Conservation (phyloP, 2,888 invertebrate genomes). For the Caenorhabditis sinica region DNA sequence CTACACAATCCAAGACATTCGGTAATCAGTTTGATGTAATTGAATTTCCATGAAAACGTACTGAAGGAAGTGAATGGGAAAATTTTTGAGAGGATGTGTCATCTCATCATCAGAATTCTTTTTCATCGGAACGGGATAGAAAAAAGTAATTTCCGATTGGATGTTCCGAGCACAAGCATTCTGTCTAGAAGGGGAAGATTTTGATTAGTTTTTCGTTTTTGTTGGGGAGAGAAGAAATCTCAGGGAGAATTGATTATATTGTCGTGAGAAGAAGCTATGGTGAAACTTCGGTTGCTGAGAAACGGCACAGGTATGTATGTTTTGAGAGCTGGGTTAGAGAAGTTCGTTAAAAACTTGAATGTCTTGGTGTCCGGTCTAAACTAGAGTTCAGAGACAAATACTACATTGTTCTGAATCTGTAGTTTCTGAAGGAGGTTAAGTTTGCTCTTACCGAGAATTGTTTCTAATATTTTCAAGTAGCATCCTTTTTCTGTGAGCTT, state of each 20-base stretch:
- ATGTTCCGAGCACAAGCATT: conserved; percentile 13
- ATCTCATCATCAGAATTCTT: background rate
- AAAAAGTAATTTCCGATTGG: conserved; percentile 20
- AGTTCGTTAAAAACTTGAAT: too few relatives aligned
- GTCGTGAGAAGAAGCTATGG: background rate
- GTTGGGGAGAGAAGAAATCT: background rate
- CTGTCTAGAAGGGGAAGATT: conserved; percentile 2
- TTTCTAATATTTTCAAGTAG: too few relatives aligned
- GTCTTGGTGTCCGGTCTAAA: too few relatives aligned
- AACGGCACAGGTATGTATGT: too few relatives aligned
- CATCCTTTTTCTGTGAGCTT: too few relatives aligned
- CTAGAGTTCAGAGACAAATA: too few relatives aligned
- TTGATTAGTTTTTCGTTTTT: background rate
- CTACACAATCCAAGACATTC: background rate
- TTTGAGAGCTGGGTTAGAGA: too few relatives aligned
- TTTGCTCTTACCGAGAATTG: too few relatives aligned
- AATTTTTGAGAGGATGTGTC: conserved; percentile 12
- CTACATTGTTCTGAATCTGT: too few relatives aligned
- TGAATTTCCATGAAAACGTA: conserved; percentile 12
- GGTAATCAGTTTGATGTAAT: conserved; percentile 1
- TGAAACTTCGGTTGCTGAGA: background rate
- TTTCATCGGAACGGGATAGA: conserved; percentile 1
- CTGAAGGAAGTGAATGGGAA: background rate
- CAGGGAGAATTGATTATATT: background rate
- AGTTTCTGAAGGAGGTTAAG: too few relatives aligned